Percentiles rank a stretch among this genome's conserved stretches.
phyloP scores from a whole-genome alignment of 1,140 invertebrate genomes.

The Zaprionus capensis region DNA sequence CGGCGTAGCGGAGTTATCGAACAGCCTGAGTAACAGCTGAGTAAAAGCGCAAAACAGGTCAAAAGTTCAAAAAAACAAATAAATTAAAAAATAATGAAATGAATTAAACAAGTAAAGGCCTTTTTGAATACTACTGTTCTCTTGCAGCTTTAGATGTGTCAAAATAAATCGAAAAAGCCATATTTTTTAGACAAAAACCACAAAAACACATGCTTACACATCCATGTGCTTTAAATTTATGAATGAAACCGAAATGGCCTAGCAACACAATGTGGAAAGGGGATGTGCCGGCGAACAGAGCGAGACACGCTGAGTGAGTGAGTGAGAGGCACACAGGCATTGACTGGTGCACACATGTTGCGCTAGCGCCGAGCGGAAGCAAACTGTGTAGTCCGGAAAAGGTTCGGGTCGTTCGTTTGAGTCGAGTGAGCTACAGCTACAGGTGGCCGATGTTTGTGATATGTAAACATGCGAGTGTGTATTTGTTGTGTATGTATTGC shows the following conservation, averaged over 20 bases:
- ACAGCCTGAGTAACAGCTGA: too few relatives aligned
- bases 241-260: slow-evolving; percentile 48
- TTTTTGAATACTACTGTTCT: too few relatives aligned
- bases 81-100: not conserved
- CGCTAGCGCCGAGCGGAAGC: slow-evolving; percentile 59
- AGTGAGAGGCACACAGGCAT: slow-evolving; percentile 7
- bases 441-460: slow-evolving; percentile 16
- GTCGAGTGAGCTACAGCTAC: slow-evolving; percentile 41
- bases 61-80: not conserved
- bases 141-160: not conserved
- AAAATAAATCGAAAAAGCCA: not conserved
- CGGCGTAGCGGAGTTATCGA: not conserved
- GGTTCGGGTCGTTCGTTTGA: slow-evolving; percentile 31
- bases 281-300: slow-evolving; percentile 28
- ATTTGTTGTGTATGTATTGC: not conserved
- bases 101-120: not conserved
- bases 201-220: not conserved
- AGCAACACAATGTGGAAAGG: slow-evolving; percentile 27
- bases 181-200: slow-evolving; percentile 8
- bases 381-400: slow-evolving; percentile 53
- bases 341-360: slow-evolving; percentile 68
- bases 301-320: slow-evolving; percentile 8
- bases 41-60: slow-evolving; percentile 12
- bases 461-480: slow-evolving; percentile 9
- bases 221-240: slow-evolving; percentile 27